Base-by-base conservation (phyloP, 1,140 invertebrate genomes). In the Drosophila parvula region DNA sequence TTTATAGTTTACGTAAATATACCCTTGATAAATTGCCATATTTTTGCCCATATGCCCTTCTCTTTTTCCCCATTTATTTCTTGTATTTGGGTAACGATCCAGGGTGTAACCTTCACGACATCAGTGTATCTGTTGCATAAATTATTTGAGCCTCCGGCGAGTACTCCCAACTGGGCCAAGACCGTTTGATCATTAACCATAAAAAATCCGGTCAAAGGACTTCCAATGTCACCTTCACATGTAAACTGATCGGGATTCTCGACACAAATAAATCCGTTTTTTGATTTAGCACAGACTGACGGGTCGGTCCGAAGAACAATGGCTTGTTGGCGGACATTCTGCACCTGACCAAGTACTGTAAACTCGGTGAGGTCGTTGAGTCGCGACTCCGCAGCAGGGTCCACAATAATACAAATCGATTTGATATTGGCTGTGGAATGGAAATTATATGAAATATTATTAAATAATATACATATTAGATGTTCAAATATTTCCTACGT, bases 361-460 rank as follows among this genome's bases (percentile, higher is more conserved):
- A 51, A 18, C 30, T 34, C 48, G 5, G 16, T 12, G 3, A 34
- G 11, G 16, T n/a, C 4, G 48, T 34, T 51, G 10, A 51, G 48
- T 5, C 8, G 10, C 18, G 48, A 14, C 1, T 34, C 16, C 11
- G 18, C 11, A 12, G 30, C 30, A 34, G 48, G 2, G 6, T 51
- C 48, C 10, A 12, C 48, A 11, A 51, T 51, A 34, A 51, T 51
- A 34, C 48, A 51, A 12, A 51, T 51, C 7, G 48, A 10, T 34
- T 51, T 51, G 4, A 51, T 51, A 18, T 11, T 51, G 6, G 48
- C 48, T 51, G 48, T 11, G 30, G 3, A 51, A 3, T 10, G 28
- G 0, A 51, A 7, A 34, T 8, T 4, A 0, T 34, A 12, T 51
- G 8, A 18, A 12, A 51, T 18, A 18, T 12, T 8, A 12, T 12